Evolutionary conservation across 2,888 invertebrate genomes (phyloP).

Genomic region (Idaea straminata): DNA sequence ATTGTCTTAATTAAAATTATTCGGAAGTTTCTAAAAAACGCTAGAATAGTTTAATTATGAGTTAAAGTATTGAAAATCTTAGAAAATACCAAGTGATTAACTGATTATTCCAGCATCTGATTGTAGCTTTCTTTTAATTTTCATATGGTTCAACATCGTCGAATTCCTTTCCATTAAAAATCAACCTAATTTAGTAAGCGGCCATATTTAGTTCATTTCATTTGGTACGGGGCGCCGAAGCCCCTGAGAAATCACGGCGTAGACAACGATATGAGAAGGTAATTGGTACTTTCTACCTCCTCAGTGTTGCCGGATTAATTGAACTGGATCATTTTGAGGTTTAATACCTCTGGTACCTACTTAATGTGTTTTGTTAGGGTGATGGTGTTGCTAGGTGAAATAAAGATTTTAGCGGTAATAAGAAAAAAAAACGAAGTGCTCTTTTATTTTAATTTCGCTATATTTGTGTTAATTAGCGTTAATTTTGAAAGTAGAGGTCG

Average conservation of each 20-base stretch:
- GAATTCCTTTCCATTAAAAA: neutral
- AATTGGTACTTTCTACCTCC: conserved; percentile 23
- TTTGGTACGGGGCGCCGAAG: conserved; percentile 25
- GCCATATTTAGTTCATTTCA: conserved; percentile 12
- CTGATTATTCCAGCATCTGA: neutral
- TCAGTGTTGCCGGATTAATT: conserved; percentile 21
- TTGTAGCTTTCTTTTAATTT: neutral
- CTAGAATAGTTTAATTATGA: no score
- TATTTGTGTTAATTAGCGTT: no score
- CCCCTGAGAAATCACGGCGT: conserved; percentile 37
- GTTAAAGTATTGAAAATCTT: no score
- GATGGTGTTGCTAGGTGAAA: neutral
- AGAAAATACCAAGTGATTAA: no score
- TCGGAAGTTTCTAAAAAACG: no score
- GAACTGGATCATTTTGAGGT: conserved; percentile 22
- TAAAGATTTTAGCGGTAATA: neutral
- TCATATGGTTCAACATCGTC: neutral
- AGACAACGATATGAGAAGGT: conserved; percentile 29
- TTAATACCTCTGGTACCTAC: conserved; percentile 18
- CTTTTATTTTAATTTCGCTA: no score
- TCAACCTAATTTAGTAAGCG: neutral
- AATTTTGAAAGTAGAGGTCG: no score
- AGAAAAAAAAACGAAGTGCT: no score
- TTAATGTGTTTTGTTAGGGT: neutral
- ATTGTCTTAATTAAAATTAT: no score